Evolutionary conservation across 1,140 invertebrate genomes (phyloP).

Genomic region (Heliconius congener): DNA sequence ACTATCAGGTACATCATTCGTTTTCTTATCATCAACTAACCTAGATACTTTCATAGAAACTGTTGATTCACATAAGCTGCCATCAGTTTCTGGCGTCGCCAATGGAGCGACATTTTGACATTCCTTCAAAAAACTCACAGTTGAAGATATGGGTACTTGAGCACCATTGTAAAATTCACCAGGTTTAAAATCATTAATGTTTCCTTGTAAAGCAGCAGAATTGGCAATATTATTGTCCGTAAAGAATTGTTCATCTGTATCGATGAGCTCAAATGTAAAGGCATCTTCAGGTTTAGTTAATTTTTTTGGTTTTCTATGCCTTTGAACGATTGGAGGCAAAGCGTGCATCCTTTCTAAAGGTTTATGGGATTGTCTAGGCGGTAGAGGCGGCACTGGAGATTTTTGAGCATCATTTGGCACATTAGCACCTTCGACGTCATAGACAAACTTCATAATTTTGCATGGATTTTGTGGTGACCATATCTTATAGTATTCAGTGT

Average conservation of each 20-base stretch:
- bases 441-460: conserved; percentile 82
- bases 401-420: conserved; percentile 74
- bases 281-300: conserved; percentile 85
- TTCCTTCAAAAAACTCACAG: conserved; percentile 68
- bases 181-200: conserved; percentile 75
- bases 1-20: conserved; percentile 71
- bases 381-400: conserved; percentile 75
- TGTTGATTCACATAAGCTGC: conserved; percentile 80
- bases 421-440: conserved; percentile 80
- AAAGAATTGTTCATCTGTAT: conserved; percentile 85
- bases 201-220: conserved; percentile 63
- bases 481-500: conserved; percentile 84
- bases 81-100: conserved; percentile 84
- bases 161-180: conserved; percentile 76
- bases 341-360: conserved; percentile 85
- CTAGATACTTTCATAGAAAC: conserved; percentile 76
- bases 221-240: conserved; percentile 76
- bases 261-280: conserved; percentile 90
- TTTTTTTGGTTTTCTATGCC: conserved; percentile 83
- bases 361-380: conserved; percentile 81
- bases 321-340: conserved; percentile 79
- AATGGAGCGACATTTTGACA: conserved; percentile 80
- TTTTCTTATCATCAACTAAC: conserved; percentile 71
- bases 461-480: conserved; percentile 83
- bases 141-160: conserved; percentile 63